phyloP scores from a whole-genome alignment of 2,888 invertebrate genomes.

The Pterobdella sp. region DNA sequence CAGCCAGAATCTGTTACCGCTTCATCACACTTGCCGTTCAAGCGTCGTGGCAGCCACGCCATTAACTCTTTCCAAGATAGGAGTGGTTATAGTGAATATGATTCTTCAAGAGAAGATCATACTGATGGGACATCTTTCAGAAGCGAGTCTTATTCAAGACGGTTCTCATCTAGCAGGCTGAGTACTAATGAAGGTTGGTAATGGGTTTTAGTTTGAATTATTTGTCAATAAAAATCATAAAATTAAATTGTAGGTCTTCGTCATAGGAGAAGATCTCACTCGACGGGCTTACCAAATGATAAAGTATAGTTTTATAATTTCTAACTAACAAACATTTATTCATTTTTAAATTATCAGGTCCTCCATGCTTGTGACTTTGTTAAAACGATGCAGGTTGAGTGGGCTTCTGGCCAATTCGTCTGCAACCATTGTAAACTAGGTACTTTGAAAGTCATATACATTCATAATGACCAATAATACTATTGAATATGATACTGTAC shows the following conservation, averaged over 20 bases:
- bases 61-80: too few species aligned
- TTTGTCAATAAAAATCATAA: too few species aligned
- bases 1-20: neutral
- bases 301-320: constrained; percentile 5
- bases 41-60: neutral
- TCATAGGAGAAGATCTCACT: constrained; percentile 13
- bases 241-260: constrained; percentile 6
- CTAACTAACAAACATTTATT: neutral
- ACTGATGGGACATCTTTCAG: neutral
- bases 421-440: constrained; percentile 30
- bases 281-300: constrained; percentile 19
- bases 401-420: constrained; percentile 33
- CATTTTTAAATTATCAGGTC: constrained; percentile 12
- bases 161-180: neutral
- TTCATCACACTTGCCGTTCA: neutral
- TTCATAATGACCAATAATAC: neutral
- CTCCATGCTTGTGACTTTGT: constrained; percentile 29
- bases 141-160: neutral
- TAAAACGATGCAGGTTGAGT: constrained; percentile 28
- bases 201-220: too few species aligned
- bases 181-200: neutral
- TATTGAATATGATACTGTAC: neutral
- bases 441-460: constrained; percentile 14
- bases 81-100: neutral
- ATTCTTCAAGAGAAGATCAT: neutral